Base-by-base conservation (phyloP, 2,113 vertebrate genomes). In the Anolis carolinensis region DNA sequence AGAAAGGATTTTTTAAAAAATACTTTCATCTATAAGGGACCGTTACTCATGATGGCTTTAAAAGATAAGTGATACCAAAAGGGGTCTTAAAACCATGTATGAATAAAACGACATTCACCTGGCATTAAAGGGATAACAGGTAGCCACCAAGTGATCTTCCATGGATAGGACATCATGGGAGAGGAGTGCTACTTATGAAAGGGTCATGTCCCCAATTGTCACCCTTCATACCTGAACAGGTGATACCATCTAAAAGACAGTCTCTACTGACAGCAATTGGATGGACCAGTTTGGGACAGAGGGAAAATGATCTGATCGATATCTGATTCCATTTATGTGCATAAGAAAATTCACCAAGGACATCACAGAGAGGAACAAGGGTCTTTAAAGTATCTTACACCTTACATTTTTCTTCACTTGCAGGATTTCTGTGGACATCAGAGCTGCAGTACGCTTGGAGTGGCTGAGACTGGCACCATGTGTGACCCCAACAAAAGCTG, bases 401-500 rank as follows among this genome's bases (percentile, higher is more conserved):
- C 59, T 32, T 5, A 4, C 48, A 44, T 44, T 44, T 55, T 20
- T 77, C 72, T 7, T 1, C 82, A 0, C 3, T 76, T 81, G 21
- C 95, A 99, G 98, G 97, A 98, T 87, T 98, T 99, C 94, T 99
- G 98, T 0, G 98, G 98, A 6, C 97, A 98, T 76, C 96, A 97
- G 34, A 97, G 97, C 89, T 99, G 98, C 2, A 97, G 98, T 92
- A 99, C 98, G 0, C 93, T 99, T 82, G 98, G 98, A 0, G 97
- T 99, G 88, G 98, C 98, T 0, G 98, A 99, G 1, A 97, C 98
- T 0, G 98, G 98, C 88, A 99, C 98, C 32, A 98, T 99, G 97
- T 99, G 98, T 2, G 97, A 99, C 89, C 97, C 97, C 72, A 98
- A 97, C 94, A 98, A 98, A 91, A 99, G 98, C 96, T 99, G 98